These are phyloP conservation scores for Zosterops lateralis DNA, from an alignment of 2,113 vertebrate genomes.

Conservation along the genomic window DNA sequence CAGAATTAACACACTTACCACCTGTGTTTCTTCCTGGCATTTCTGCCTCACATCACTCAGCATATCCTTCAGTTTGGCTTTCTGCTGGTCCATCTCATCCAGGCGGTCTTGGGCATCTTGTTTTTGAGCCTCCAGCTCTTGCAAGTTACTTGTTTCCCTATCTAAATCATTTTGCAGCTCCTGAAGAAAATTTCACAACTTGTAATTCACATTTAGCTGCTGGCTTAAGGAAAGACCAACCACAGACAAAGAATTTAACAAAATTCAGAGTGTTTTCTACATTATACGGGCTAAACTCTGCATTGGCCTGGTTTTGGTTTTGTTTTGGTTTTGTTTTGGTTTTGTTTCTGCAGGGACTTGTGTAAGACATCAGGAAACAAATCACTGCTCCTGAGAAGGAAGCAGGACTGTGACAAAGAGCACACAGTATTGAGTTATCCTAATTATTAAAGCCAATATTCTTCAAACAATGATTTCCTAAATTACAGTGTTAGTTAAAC, in stretches of 20 bases:
- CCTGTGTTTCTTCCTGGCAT: constrained; percentile 94
- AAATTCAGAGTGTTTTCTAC: neutral
- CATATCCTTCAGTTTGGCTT: constrained; percentile 94
- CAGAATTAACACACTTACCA: constrained; percentile 76
- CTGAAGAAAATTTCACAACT: constrained; percentile 62
- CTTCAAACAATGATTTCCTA: neutral
- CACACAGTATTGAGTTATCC: neutral
- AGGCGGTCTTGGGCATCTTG: constrained; percentile 93
- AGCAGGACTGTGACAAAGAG: neutral
- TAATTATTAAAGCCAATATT: neutral
- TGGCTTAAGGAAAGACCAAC: neutral
- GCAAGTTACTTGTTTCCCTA: constrained; percentile 86
- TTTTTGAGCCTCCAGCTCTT: constrained; percentile 94
- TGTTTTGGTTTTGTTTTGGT: no score
- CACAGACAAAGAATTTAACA: neutral
- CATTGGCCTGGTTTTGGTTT: fast-evolving
- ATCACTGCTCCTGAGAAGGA: neutral
- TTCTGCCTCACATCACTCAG: constrained; percentile 89
- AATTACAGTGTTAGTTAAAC: neutral
- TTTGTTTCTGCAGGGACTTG: neutral
- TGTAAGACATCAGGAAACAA: neutral
- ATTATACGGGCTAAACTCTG: neutral
- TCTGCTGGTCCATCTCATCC: constrained; percentile 98
- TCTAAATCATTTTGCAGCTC: constrained; percentile 95
- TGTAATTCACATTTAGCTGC: neutral